These are phyloP conservation scores for Coremacera marginata DNA, from an alignment of 2,888 invertebrate species.

Conservation along the genomic window DNA sequence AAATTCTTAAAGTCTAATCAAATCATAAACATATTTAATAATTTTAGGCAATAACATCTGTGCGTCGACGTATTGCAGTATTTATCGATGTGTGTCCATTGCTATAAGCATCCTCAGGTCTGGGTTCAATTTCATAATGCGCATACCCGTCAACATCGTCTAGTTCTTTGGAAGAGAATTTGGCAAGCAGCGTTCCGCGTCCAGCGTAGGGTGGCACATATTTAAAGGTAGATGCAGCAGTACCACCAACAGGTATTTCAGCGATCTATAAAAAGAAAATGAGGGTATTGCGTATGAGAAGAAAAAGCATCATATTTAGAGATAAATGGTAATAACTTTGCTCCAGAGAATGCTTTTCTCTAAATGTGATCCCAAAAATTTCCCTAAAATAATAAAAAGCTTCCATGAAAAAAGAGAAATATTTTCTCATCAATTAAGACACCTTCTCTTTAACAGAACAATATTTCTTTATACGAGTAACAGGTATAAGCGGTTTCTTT, in stretches of 20 bases:
- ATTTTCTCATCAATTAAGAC: no score
- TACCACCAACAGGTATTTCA: conserved; percentile 74
- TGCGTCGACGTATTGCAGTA: conserved; percentile 62
- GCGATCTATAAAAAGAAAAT: conserved; percentile 60
- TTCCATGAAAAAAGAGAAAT: background rate
- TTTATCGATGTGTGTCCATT: conserved; percentile 55
- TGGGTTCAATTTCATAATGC: conserved; percentile 77
- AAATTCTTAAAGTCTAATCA: no score
- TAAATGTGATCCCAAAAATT: no score
- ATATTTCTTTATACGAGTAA: no score
- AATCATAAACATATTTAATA: background rate
- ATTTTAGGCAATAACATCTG: conserved; percentile 62
- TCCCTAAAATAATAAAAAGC: no score
- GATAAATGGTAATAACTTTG: no score
- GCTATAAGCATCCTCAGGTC: conserved; percentile 63
- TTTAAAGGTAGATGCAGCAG: conserved; percentile 80
- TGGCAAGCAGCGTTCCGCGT: conserved; percentile 85
- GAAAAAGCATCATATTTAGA: no score
- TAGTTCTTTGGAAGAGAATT: conserved; percentile 88
- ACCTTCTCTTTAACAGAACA: no score
- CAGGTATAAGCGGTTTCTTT: no score
- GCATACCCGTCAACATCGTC: conserved; percentile 91
- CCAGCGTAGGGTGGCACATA: conserved; percentile 84
- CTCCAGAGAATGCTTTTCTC: no score
- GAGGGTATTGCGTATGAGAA: no score